phyloP scores from a whole-genome alignment of 1,140 invertebrate genomes.

The Dysdera silvatica region DNA sequence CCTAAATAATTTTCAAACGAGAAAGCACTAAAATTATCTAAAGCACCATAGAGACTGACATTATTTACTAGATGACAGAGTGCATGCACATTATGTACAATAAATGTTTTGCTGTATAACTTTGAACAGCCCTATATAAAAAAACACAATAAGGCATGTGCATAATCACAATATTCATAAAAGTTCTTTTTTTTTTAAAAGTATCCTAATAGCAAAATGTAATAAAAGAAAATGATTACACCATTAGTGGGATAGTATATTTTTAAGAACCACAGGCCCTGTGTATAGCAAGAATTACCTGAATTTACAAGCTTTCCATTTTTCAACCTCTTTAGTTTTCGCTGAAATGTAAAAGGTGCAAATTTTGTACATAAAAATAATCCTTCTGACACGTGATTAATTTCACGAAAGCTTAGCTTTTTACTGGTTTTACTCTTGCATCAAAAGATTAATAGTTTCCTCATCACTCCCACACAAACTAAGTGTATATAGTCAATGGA shows the following conservation, averaged over 20 bases:
- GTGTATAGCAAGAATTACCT: too few species aligned
- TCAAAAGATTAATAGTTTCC: neutral
- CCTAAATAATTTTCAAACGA: too few species aligned
- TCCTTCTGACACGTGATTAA: neutral
- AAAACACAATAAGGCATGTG: neutral
- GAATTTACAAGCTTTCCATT: neutral
- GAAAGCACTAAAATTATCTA: neutral
- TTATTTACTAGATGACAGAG: neutral
- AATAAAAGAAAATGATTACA: neutral
- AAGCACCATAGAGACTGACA: neutral
- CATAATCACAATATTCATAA: neutral
- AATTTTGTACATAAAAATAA: neutral
- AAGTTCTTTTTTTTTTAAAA: neutral
- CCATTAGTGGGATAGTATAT: neutral
- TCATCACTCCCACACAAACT: too few species aligned
- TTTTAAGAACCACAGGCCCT: neutral
- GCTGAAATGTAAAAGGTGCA: neutral
- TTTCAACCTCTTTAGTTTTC: neutral
- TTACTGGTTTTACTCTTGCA: neutral
- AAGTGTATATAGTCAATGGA: neutral
- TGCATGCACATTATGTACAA: neutral
- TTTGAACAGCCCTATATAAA: neutral
- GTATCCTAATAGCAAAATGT: neutral
- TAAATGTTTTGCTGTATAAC: neutral
- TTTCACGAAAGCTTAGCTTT: neutral